phyloP scores from a whole-genome alignment of 2,888 invertebrate species.

The Danaus chrysippus region DNA sequence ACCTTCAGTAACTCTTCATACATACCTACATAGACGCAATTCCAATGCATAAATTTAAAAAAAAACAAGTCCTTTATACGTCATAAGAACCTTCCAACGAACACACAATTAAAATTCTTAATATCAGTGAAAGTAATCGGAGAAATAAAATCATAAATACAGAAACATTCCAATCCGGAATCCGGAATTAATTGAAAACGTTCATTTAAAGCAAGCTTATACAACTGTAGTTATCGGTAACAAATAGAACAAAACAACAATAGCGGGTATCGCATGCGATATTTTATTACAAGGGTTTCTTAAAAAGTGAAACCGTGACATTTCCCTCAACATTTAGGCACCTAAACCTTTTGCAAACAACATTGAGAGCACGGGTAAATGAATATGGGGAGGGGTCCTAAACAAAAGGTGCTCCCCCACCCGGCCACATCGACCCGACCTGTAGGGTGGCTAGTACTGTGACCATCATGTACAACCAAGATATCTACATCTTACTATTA shows the following conservation, averaged over 20 bases:
- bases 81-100: too few species aligned
- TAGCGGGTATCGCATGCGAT: constrained; percentile 28
- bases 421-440: constrained; percentile 58
- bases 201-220: not conserved
- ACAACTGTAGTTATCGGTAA: not conserved
- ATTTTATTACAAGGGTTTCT: constrained; percentile 40
- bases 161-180: too few species aligned
- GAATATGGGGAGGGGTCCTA: constrained; percentile 68
- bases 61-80: too few species aligned
- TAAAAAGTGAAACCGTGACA: constrained; percentile 75
- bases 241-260: constrained; percentile 14
- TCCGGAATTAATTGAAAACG: not conserved
- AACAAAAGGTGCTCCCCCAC: constrained; percentile 74
- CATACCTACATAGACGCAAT: too few species aligned
- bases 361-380: constrained; percentile 69
- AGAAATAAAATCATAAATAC: too few species aligned
- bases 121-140: too few species aligned
- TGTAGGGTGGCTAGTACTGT: constrained; percentile 46
- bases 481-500: constrained; percentile 6
- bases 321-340: constrained; percentile 74
- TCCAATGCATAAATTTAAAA: too few species aligned
- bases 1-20: too few species aligned
- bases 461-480: constrained; percentile 32
- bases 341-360: constrained; percentile 76
- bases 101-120: too few species aligned